These are phyloP conservation scores for Drosophila helvetica DNA, from an alignment of 2,888 invertebrate species.

Conservation along the genomic window DNA sequence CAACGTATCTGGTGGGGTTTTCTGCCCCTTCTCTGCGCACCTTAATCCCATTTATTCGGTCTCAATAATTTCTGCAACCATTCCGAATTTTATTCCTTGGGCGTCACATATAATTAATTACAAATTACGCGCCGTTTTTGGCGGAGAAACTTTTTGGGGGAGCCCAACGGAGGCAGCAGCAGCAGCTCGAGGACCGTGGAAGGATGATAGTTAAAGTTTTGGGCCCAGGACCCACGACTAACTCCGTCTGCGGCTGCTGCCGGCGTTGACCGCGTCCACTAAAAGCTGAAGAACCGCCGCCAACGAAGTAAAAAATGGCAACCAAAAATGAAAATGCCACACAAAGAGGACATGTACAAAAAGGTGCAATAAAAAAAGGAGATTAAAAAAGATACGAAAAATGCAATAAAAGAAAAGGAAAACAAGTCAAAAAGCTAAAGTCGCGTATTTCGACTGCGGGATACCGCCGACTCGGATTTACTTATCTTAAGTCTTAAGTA, in stretches of 20 bases:
- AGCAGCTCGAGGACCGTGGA: neutral
- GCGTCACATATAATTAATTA: constrained; percentile 50
- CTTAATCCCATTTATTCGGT: neutral
- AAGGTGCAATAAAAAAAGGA: constrained; percentile 15
- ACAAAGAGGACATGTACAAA: constrained; percentile 18
- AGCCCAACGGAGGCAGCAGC: neutral
- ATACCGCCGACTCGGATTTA: neutral
- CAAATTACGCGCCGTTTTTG: constrained; percentile 40
- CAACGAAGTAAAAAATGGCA: constrained; percentile 4
- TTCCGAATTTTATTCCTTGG: constrained; percentile 27
- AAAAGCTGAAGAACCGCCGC: constrained; percentile 64
- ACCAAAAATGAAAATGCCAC: neutral
- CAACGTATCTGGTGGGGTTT: no score
- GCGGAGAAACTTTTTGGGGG: constrained; percentile 31
- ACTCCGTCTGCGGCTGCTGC: constrained; percentile 44
- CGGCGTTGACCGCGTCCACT: constrained; percentile 57
- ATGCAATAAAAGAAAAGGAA: constrained; percentile 3
- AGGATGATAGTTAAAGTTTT: constrained; percentile 12
- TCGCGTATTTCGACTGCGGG: neutral
- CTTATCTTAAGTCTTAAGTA: neutral
- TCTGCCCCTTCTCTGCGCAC: constrained; percentile 1
- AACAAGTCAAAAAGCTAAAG: neutral
- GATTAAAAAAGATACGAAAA: constrained; percentile 2
- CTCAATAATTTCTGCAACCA: neutral
- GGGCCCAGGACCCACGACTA: constrained; percentile 4